Conservation (phyloP, 2,888 invertebrate species). For the Atrina japonica region DNA sequence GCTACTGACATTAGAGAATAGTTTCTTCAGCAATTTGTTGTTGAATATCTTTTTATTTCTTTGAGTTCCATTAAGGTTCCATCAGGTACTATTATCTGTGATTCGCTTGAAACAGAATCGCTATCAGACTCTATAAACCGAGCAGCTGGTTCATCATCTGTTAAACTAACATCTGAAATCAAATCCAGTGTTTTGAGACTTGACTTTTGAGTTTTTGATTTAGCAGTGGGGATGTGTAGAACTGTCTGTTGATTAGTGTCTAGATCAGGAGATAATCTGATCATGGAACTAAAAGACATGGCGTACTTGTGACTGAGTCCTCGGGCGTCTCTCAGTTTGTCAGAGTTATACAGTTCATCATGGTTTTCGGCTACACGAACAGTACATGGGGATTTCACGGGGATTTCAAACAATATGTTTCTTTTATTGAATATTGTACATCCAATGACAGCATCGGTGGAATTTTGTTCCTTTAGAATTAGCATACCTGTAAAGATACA, state of each 20-base stretch:
- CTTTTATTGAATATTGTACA: slow-evolving; percentile 68
- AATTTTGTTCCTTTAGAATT: slow-evolving; percentile 49
- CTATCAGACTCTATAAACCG: slow-evolving; percentile 62
- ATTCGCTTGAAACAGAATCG: slow-evolving; percentile 61
- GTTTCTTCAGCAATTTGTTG: slow-evolving; percentile 26
- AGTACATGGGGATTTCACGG: slow-evolving; percentile 48
- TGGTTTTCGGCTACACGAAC: slow-evolving; percentile 51
- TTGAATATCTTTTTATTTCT: slow-evolving; percentile 42
- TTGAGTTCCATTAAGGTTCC: slow-evolving; percentile 62
- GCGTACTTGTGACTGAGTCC: slow-evolving; percentile 68
- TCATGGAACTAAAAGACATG: slow-evolving; percentile 60
- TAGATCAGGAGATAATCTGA: slow-evolving; percentile 68
- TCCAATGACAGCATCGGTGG: slow-evolving; percentile 61
- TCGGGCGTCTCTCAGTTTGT: slow-evolving; percentile 64
- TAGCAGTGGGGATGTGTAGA: slow-evolving; percentile 67
- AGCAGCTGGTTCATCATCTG: slow-evolving; percentile 64
- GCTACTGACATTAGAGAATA: no score
- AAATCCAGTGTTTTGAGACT: slow-evolving; percentile 67
- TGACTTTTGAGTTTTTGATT: slow-evolving; percentile 52
- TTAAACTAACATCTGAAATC: slow-evolving; percentile 69
- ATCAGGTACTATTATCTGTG: slow-evolving; percentile 42
- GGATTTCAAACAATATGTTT: slow-evolving; percentile 72
- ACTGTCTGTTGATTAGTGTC: slow-evolving; percentile 66
- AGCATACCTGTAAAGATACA: slow-evolving; percentile 74
- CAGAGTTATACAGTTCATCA: slow-evolving; percentile 54